A percentile compares a stretch with the other conserved stretches of the same genome.
These are phyloP conservation scores for Melanogrammus aeglefinus DNA, from an alignment of 2,797 vertebrate genomes.

Conservation along the genomic window DNA sequence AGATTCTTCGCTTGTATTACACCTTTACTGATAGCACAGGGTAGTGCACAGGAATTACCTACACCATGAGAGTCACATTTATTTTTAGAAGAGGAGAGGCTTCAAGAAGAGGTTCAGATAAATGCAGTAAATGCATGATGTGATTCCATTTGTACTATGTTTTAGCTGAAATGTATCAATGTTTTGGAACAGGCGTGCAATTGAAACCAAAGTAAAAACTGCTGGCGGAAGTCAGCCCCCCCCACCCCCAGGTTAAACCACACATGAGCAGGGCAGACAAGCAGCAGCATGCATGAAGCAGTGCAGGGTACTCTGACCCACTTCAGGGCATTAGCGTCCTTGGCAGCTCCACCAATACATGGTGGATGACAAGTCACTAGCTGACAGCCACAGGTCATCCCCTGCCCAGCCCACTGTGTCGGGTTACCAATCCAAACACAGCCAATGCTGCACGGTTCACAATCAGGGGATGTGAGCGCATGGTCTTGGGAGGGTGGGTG, in stretches of 20 bases:
- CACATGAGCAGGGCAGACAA: neutral
- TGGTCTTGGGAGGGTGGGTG: neutral
- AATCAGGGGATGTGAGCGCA: constrained; percentile 23
- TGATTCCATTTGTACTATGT: too few relatives aligned
- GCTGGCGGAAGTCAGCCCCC: neutral
- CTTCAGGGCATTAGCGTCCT: constrained; percentile 27
- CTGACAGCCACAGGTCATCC: constrained; percentile 39
- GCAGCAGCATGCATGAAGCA: constrained; percentile 11
- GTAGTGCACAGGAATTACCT: too few relatives aligned
- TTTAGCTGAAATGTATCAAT: too few relatives aligned
- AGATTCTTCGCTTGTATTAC: too few relatives aligned
- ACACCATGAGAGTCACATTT: too few relatives aligned
- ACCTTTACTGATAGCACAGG: too few relatives aligned
- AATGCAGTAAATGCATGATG: too few relatives aligned
- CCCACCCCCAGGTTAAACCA: neutral
- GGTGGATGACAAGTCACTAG: constrained; percentile 45
- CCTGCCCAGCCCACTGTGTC: constrained; percentile 41
- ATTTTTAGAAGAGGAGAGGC: too few relatives aligned
- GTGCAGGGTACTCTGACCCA: constrained; percentile 32
- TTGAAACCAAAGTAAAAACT: too few relatives aligned
- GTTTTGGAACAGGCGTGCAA: too few relatives aligned
- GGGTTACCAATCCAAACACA: constrained; percentile 48
- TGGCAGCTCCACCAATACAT: constrained; percentile 3
- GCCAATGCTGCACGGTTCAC: constrained; percentile 5
- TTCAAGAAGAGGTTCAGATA: too few relatives aligned